Base-by-base conservation (phyloP, 1,140 invertebrate species). In the Dolichoris vasculosae region DNA sequence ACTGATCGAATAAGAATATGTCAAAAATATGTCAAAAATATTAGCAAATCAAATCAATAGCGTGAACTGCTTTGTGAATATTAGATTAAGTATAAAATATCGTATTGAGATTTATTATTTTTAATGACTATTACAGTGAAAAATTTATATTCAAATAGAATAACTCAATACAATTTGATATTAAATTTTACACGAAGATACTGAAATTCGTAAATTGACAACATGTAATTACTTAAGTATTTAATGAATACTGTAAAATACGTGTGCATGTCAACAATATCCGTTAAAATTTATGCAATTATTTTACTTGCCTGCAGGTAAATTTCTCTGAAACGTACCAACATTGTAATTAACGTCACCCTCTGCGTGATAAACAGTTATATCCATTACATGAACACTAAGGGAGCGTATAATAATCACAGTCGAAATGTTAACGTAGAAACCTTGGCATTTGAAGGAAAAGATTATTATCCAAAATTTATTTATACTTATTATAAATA, bases 291-390 rank as follows among this genome's bases (percentile, higher is more conserved):
- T 26, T 30, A 48, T 75, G 43, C 73, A 75, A 35, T 77, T 77
- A 77, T 55, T 59, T 78, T 78, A 77, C 51, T 59, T 38, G 15
- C 11, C 13, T 73, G 20, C 20, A 59, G 32, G 17, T 59, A 55
- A 77, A 59, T 78, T 78, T 59, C 76, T 78, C 20, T 63, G 35
- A 78, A 55, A 55, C 32, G 35, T 26, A 59, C 7, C 43, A 38
- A 59, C 48, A 55, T 55, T 55, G 64, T 71, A 82, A 82, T 82
- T 82, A 82, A 69, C 64, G 80, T 71, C 30, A 69, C 43, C 43
- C 30, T 43, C 15, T 64, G 40, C 67, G 82, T 63, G 82, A 83
- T 75, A 83, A 73, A 75, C 48, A 67, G 63, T 67, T 81, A 26
- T 67, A 67, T 67, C 78, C 59, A 67, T 67, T 81, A 67, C 40